Conservation (phyloP, 2,888 invertebrate genomes). For the Prosopocoilus inquinatus region DNA sequence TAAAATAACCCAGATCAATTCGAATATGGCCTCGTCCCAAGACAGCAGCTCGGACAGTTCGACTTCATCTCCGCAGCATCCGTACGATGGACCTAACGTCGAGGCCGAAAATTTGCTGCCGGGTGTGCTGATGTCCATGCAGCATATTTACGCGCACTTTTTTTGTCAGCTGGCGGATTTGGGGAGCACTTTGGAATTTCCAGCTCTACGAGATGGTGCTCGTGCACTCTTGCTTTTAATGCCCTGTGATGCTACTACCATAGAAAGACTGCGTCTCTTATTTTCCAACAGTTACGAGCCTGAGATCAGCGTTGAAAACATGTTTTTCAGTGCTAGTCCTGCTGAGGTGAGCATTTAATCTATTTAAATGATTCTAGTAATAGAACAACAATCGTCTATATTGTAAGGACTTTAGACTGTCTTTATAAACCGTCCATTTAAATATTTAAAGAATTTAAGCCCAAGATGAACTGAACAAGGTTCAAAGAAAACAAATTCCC, state of each 20-base stretch:
- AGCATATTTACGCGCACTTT: slow-evolving; percentile 74
- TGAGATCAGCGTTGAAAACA: slow-evolving; percentile 57
- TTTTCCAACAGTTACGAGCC: slow-evolving; percentile 51
- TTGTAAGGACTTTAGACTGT: too few relatives aligned
- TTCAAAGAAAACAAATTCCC: too few relatives aligned
- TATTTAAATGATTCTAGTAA: too few relatives aligned
- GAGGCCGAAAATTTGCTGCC: slow-evolving; percentile 89
- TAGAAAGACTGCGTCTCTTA: slow-evolving; percentile 57
- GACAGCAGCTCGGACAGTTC: slow-evolving; percentile 95
- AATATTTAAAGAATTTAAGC: too few relatives aligned
- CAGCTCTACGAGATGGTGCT: slow-evolving; percentile 80
- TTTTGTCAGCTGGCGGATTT: slow-evolving; percentile 85
- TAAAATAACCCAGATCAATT: slow-evolving; percentile 71
- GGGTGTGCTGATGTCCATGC: slow-evolving; percentile 85
- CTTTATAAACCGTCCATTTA: too few relatives aligned
- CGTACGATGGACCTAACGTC: slow-evolving; percentile 74
- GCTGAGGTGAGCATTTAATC: slow-evolving; percentile 59
- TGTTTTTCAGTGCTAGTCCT: slow-evolving; percentile 70
- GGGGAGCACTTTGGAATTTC: slow-evolving; percentile 78
- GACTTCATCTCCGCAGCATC: slow-evolving; percentile 86
- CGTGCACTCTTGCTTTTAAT: slow-evolving; percentile 76
- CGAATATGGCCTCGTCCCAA: slow-evolving; percentile 74
- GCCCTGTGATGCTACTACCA: slow-evolving; percentile 63
- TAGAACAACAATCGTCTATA: too few relatives aligned
- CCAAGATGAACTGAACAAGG: too few relatives aligned